Evolutionary conservation across 2,888 invertebrate genomes (phyloP), one percentile per base, ranked within the genome.

Genomic region (Drosophila emarginata): DNA sequence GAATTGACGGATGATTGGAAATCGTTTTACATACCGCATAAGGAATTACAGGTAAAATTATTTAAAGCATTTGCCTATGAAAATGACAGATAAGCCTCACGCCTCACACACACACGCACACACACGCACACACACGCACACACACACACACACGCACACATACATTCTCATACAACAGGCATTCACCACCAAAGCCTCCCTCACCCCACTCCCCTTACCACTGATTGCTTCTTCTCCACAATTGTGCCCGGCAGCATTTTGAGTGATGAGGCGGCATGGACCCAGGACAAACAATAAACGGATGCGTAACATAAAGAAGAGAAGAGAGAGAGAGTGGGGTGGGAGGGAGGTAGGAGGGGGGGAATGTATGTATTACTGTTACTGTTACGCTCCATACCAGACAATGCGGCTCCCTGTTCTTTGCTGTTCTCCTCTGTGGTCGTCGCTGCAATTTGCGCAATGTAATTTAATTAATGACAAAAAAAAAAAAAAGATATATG

Each of bases 381-480:
- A 52, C 52, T 52, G 26, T 52, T 26, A 52, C 28, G 26, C 52
- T 14, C 18, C n/a, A 52, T 23, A 14, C 26, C 52, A 28, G 28
- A 28, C 26, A 28, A 26, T 52, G 23, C 28, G 52, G 6, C 52
- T 52, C 26, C 28, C 28, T 52, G 26, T 39, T 37, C 37, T 37
- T 23, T 26, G 26, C 36, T 32, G 32, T n/a, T 36, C 12, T 12
- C 36, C 9, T 18, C 37, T 21, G 18, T n/a, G 14, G 73, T 65
- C 60, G 66, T 72, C 37, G 73, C 73, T 84, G 88, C 89, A 89
- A 88, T 90, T 89, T 89, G 86, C 88, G 81, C 88, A 78, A 89
- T 89, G 89, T 90, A 90, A 89, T 89, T 89, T 90, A 89, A 89
- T 89, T 89, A 89, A 89, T 90, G 89, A 89, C 87, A 89, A 88